A percentile compares a stretch with the other conserved stretches of the same genome.
Conservation (phyloP, 1,140 invertebrate species). For the Portunus trituberculatus region DNA sequence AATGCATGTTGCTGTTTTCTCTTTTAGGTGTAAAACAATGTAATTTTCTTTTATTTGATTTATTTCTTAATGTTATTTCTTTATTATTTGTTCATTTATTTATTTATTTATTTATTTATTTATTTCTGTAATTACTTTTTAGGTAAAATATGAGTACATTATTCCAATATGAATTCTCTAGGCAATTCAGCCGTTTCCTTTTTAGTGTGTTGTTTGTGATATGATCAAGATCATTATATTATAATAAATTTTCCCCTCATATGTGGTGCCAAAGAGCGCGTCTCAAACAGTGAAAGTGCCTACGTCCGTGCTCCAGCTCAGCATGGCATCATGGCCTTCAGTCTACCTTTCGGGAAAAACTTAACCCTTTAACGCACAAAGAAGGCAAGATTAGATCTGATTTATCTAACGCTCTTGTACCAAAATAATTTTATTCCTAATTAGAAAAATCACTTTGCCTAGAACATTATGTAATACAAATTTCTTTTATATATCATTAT, state of each 20-base stretch:
- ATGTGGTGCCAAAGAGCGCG: not conserved
- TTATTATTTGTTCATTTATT: not conserved
- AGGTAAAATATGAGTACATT: too few species aligned
- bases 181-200: not conserved
- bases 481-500: not conserved
- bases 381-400: slow-evolving; percentile 51
- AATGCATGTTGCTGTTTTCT: not conserved
- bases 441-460: slow-evolving; percentile 42
- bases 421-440: slow-evolving; percentile 61
- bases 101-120: too few species aligned
- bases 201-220: not conserved
- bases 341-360: not conserved
- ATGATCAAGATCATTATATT: too few species aligned
- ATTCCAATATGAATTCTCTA: not conserved
- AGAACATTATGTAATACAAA: not conserved
- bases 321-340: not conserved
- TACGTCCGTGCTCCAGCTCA: not conserved
- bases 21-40: not conserved
- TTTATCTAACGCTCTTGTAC: slow-evolving; percentile 35
- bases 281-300: not conserved
- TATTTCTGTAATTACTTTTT: too few species aligned
- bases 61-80: not conserved
- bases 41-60: too few species aligned
- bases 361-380: slow-evolving; percentile 28
- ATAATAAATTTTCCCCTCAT: too few species aligned